phyloP scores from a whole-genome alignment of 2,888 invertebrate species.

The Spilarctia lutea region DNA sequence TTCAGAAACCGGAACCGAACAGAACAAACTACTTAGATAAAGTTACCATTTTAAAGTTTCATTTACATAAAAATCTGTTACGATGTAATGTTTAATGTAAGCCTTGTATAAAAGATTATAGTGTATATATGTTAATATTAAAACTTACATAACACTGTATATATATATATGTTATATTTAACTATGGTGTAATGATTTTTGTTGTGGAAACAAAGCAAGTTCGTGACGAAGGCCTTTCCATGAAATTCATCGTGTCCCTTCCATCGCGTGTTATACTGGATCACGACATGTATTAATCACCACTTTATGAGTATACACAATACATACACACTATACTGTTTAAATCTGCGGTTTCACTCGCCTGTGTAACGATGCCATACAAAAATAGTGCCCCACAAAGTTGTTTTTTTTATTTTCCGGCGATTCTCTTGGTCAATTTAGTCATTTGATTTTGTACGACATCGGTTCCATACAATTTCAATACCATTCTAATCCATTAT shows the following conservation, averaged over 20 bases:
- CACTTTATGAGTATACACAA: conserved; percentile 17
- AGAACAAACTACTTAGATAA: conserved; percentile 26
- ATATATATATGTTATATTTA: too few relatives aligned
- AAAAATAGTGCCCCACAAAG: too few relatives aligned
- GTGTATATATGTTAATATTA: neutral
- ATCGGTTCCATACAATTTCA: too few relatives aligned
- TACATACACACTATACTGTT: neutral
- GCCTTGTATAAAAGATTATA: neutral
- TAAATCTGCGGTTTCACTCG: neutral
- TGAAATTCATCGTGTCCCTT: conserved; percentile 41
- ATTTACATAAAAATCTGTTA: neutral
- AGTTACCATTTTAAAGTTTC: conserved; percentile 10
- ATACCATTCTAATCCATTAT: too few relatives aligned
- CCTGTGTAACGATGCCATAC: neutral
- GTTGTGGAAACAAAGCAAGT: conserved; percentile 46
- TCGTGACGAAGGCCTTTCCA: conserved; percentile 60
- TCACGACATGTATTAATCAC: conserved; percentile 53
- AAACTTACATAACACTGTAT: neutral
- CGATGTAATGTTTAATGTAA: neutral
- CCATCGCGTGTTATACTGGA: conserved; percentile 49
- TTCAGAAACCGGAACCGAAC: conserved; percentile 57
- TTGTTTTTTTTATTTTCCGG: too few relatives aligned
- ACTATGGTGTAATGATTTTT: neutral
- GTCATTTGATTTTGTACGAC: too few relatives aligned
- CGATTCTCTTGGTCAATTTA: too few relatives aligned